phyloP scores from a whole-genome alignment of 30 jellyfish, hydroid and myxozoan species.

The Hydractinia symbiolongicarpus region DNA sequence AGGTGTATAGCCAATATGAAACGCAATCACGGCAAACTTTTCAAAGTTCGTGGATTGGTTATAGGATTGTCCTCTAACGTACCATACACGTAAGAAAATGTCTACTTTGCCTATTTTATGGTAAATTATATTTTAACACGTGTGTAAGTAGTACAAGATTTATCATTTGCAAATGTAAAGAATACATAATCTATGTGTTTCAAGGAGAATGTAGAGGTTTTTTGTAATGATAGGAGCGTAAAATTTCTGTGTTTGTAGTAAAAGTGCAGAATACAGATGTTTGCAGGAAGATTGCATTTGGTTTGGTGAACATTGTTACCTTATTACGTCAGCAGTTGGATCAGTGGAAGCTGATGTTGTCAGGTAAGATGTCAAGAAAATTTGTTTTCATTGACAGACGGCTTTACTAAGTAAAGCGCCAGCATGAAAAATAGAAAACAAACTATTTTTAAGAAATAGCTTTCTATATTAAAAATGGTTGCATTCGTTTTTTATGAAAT shows the following conservation, averaged over 20 bases:
- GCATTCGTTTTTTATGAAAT: not conserved
- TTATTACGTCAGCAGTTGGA: not conserved
- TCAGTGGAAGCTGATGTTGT: not conserved
- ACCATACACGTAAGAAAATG: conserved; percentile 5
- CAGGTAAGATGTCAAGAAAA: not conserved
- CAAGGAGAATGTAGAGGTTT: not conserved
- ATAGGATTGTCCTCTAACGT: conserved; percentile 1
- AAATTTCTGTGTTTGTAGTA: not conserved
- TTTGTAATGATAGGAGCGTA: not conserved
- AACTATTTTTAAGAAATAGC: no score
- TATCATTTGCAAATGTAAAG: no score
- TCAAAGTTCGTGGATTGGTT: conserved; percentile 7
- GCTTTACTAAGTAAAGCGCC: no score
- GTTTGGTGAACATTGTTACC: not conserved
- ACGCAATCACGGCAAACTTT: not conserved
- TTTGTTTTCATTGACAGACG: no score
- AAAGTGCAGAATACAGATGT: conserved; percentile 2
- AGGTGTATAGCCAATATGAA: no score
- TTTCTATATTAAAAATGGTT: not conserved
- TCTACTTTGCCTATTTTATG: not conserved
- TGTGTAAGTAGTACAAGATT: no score
- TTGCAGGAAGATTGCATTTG: not conserved
- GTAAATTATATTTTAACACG: no score
- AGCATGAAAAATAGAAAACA: no score
- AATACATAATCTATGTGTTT: no score